Evolutionary conservation across 2,797 vertebrate species (phyloP).

Genomic region (Pteronotus mesoamericanus): DNA sequence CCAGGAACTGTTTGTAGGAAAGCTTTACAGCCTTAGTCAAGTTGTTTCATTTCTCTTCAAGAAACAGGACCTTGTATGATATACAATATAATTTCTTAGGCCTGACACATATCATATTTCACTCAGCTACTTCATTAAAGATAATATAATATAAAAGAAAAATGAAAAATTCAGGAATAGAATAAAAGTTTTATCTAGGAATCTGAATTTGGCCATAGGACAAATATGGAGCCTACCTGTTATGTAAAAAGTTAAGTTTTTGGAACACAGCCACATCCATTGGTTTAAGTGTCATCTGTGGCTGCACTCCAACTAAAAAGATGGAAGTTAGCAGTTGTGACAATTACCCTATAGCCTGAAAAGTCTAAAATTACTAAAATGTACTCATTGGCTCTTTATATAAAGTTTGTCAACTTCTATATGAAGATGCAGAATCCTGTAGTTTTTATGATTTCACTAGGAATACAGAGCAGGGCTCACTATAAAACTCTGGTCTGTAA

Average conservation of each 20-base stretch:
- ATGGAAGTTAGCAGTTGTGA: not conserved
- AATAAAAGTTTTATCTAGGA: not conserved
- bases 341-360: not conserved
- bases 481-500: not conserved
- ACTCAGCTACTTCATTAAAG: not conserved
- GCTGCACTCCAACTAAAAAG: not conserved
- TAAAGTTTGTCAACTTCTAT: not conserved
- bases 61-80: not conserved
- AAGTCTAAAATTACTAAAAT: not conserved
- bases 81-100: not conserved
- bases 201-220: not conserved
- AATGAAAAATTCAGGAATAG: not conserved
- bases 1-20: not conserved
- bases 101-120: not conserved
- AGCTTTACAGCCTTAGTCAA: not conserved
- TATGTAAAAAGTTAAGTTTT: not conserved
- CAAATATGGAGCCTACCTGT: not conserved
- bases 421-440: not conserved
- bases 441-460: not conserved
- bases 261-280: not conserved
- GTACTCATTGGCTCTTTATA: not conserved
- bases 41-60: slow-evolving; percentile 8
- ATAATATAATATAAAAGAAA: not conserved
- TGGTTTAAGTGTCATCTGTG: not conserved
- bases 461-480: not conserved